Evolutionary conservation across 2,113 vertebrate genomes (phyloP).

Genomic region (Chloroceryle aenea): DNA sequence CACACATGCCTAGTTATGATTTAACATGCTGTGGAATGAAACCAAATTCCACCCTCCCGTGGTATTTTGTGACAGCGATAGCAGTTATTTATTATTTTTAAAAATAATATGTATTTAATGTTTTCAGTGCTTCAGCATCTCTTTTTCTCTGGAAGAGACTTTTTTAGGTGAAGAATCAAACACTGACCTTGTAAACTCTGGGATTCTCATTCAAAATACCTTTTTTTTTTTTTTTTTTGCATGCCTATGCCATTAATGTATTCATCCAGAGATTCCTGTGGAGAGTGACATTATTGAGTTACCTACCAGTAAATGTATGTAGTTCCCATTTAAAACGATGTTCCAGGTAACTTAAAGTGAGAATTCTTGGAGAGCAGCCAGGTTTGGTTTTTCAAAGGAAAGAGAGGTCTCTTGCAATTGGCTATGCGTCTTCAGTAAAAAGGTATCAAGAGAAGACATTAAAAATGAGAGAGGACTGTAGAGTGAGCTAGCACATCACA

Average conservation of each 20-base stretch:
- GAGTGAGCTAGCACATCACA: not conserved
- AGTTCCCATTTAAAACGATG: not conserved
- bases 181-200: not conserved
- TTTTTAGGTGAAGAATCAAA: not conserved
- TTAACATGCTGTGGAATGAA: conserved; percentile 33
- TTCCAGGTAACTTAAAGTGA: conserved; percentile 36
- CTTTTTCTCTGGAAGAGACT: not conserved
- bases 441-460: not conserved
- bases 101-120: not conserved
- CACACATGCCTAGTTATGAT: conserved; percentile 45
- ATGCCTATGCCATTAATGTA: not conserved
- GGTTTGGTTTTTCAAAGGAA: not conserved
- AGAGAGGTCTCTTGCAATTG: not conserved
- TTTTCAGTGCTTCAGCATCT: not conserved
- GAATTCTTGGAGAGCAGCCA: not conserved
- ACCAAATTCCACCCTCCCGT: conserved; percentile 3
- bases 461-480: not conserved
- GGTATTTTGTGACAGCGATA: not conserved
- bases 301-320: not conserved
- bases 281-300: conserved; percentile 29
- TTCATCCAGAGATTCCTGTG: conserved; percentile 4
- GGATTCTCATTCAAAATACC: not conserved
- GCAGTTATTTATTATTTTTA: not conserved
- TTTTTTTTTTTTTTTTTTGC: not conserved
- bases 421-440: not conserved